Evolutionary conservation across 1,140 invertebrate species (phyloP).

Genomic region (Anastatus disparis): DNA sequence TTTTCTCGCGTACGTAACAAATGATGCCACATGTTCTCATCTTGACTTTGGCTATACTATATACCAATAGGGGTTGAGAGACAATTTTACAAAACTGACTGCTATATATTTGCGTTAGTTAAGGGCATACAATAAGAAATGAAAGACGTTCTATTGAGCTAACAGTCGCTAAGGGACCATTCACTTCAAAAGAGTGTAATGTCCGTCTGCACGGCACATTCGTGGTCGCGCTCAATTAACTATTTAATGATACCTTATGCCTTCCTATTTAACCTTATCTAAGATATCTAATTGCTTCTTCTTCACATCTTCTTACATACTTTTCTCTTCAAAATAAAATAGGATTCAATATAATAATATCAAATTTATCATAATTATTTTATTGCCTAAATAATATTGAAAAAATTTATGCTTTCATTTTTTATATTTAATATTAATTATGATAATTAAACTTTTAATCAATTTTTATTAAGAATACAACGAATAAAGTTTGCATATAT

Average conservation of each 20-base stretch:
- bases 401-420: too few species aligned
- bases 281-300: constrained; percentile 37
- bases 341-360: too few species aligned
- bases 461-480: too few species aligned
- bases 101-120: constrained; percentile 32
- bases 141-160: constrained; percentile 43
- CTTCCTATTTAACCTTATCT: constrained; percentile 35
- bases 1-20: constrained; percentile 52
- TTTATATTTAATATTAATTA: too few species aligned
- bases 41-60: constrained; percentile 50
- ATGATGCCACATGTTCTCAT: constrained; percentile 68
- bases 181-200: constrained; percentile 46
- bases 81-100: constrained; percentile 40
- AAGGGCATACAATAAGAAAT: constrained; percentile 7
- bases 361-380: too few species aligned
- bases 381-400: too few species aligned
- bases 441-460: too few species aligned
- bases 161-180: constrained; percentile 59
- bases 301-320: too few species aligned
- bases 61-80: not conserved
- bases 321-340: too few species aligned
- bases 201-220: constrained; percentile 26
- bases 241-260: constrained; percentile 54
- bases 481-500: too few species aligned
- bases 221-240: constrained; percentile 46